phyloP scores from a whole-genome alignment of 2,797 vertebrate genomes.

The Mus spretus region DNA sequence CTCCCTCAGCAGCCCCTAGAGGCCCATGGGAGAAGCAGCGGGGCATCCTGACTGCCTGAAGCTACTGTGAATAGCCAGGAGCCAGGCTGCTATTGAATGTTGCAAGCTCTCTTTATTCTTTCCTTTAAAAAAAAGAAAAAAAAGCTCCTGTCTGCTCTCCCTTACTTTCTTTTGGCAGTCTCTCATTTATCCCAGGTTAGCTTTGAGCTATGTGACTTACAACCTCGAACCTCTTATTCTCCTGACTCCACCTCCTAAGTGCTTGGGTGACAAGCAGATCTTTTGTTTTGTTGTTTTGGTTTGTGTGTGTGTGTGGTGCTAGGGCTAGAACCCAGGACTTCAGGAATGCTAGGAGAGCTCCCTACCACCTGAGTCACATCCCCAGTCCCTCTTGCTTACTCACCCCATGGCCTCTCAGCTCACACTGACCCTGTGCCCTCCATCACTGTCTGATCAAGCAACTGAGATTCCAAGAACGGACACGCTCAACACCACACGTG shows the following conservation, averaged over 20 bases:
- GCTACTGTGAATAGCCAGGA: neutral
- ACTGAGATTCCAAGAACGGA: neutral
- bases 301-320: neutral
- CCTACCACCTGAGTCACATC: neutral
- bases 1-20: neutral
- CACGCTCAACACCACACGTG: neutral
- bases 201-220: neutral
- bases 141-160: neutral
- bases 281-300: neutral
- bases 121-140: neutral
- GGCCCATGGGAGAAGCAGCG: neutral
- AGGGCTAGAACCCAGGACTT: neutral
- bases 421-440: neutral
- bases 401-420: neutral
- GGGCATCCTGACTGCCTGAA: neutral
- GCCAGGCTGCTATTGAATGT: accelerated
- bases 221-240: neutral
- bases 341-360: neutral
- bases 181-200: neutral
- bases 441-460: accelerated
- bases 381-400: neutral
- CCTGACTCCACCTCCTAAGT: neutral
- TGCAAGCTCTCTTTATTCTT: neutral
- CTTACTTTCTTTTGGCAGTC: neutral
- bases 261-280: too few relatives aligned